Percentiles rank a stretch among this genome's conserved stretches.
These are phyloP conservation scores for roundworm (Caenorhabditis elegans) DNA, from an alignment of 1,140 invertebrate species.

Conservation along the genomic window WBcel235 BX284606.5:12043501-12044000, in stretches of 20 bases:
- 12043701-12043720: not conserved
- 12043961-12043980: not conserved
- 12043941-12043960: not conserved
- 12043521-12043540: not conserved
- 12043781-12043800: not conserved
- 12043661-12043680: not conserved
- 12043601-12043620: slow-evolving; percentile 6
- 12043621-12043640: not conserved
- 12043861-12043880: not conserved
- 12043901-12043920: not conserved
- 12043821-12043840: not conserved
- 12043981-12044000: not conserved
- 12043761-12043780: slow-evolving; percentile 1
- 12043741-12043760: not conserved
- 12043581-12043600: not conserved
- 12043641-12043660: not conserved
- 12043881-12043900: not conserved
- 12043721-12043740: not conserved
- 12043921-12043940: slow-evolving; percentile 1
- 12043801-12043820: not conserved
- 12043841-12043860: not conserved
- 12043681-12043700: not conserved
- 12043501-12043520: not conserved
- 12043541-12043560: not conserved
- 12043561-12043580: not conserved